These are phyloP conservation scores for Cassiopea xamachana DNA, from an alignment of 30 jellyfish, hydroid and myxozoan genomes.

Conservation along the genomic window DNA sequence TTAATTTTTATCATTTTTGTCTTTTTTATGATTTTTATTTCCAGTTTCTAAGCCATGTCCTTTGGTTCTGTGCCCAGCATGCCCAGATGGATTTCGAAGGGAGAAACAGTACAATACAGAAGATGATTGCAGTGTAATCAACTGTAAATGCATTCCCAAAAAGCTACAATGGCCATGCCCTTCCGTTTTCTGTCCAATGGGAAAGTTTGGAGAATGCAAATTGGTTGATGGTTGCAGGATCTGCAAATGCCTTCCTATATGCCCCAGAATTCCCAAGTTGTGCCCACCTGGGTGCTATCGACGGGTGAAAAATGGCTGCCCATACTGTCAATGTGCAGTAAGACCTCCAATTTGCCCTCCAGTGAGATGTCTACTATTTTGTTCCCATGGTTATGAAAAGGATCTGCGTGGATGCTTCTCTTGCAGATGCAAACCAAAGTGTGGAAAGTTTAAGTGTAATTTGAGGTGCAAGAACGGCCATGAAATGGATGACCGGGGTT, in stretches of 20 bases:
- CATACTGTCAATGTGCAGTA: slow-evolving; percentile 24
- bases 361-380: slow-evolving; percentile 30
- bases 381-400: slow-evolving; percentile 20
- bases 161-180: slow-evolving; percentile 30
- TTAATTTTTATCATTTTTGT: no score
- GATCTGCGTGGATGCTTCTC: slow-evolving; percentile 26
- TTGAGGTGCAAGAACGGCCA: slow-evolving; percentile 31
- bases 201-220: slow-evolving; percentile 39
- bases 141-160: slow-evolving; percentile 45
- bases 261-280: slow-evolving; percentile 25
- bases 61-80: slow-evolving; percentile 16
- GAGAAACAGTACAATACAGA: slow-evolving; percentile 27
- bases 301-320: slow-evolving; percentile 10
- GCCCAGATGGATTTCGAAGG: slow-evolving; percentile 31
- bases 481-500: slow-evolving; percentile 15
- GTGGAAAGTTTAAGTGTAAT: neutral
- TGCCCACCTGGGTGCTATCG: slow-evolving; percentile 13
- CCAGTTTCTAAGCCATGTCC: slow-evolving; percentile 19
- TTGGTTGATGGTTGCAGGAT: slow-evolving; percentile 30
- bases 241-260: slow-evolving; percentile 45
- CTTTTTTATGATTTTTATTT: neutral
- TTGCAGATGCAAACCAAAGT: slow-evolving; percentile 22
- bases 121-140: slow-evolving; percentile 1
- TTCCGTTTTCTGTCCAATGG: slow-evolving; percentile 27
- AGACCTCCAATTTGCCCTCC: slow-evolving; percentile 17